phyloP scores from a whole-genome alignment of 2,888 invertebrate genomes.

The Tortricodes alternella region DNA sequence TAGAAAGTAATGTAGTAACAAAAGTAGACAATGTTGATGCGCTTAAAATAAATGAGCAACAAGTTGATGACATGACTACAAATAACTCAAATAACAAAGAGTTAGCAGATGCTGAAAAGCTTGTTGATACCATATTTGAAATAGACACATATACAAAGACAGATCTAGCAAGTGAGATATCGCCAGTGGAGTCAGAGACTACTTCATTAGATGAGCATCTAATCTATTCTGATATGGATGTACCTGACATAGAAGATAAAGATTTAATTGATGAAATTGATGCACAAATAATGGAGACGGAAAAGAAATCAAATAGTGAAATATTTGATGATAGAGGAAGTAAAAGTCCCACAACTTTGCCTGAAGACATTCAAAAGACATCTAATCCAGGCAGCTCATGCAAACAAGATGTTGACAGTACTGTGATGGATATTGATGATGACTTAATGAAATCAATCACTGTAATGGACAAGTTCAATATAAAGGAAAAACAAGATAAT shows the following conservation, averaged over 20 bases:
- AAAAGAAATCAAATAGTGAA: constrained; percentile 8
- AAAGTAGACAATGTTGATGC: background rate
- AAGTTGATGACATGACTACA: background rate
- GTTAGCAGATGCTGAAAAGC: background rate
- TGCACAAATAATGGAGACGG: constrained; percentile 28
- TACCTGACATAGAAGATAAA: constrained; percentile 29
- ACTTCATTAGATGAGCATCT: constrained; percentile 15
- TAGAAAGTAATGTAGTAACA: background rate
- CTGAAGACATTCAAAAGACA: background rate
- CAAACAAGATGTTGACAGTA: background rate
- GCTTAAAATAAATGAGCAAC: background rate
- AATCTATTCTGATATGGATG: constrained; percentile 35
- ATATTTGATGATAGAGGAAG: background rate
- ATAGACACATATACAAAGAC: background rate
- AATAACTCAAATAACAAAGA: background rate
- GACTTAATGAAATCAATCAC: background rate
- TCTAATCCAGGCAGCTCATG: background rate
- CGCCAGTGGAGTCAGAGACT: background rate
- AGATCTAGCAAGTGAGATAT: background rate
- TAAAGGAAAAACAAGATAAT: background rate
- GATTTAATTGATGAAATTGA: constrained; percentile 34
- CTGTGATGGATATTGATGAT: constrained; percentile 16
- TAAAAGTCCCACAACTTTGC: background rate
- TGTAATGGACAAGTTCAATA: no score
- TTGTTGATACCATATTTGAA: background rate